Evolutionary conservation across 2,113 vertebrate genomes (phyloP), one percentile per base, ranked within the genome.

Genomic region (Ochotona princeps): DNA sequence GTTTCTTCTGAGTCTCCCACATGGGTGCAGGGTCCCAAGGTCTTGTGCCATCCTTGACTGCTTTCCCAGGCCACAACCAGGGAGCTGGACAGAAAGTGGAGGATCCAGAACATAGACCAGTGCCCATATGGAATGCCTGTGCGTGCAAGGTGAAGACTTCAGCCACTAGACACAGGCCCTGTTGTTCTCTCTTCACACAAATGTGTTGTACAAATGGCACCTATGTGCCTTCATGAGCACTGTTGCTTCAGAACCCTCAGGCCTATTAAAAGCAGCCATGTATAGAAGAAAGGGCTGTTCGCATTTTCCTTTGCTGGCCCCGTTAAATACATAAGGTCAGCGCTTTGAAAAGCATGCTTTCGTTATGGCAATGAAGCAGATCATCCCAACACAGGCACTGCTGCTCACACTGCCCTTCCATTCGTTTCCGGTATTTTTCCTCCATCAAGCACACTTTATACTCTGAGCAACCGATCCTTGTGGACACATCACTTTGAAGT

Each of bases 391-490:
- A 23, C 0, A 2, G 13, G 13, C 47, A 35, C 35, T 26, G 21
- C 61, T 60, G 2, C 38, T 61, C 72, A 66, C n/a, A 88, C 47
- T 60, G 70, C 32, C 38, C 66, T 67, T 85, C 47, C 35, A 51
- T 60, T 85, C 44, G 30, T 30, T 70, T 21, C 26, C 23, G 66
- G 30, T 47, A 49, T 13, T 54, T 23, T 30, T 12, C 3, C 25
- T 25, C 28, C 12, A 1, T 76, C 51, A 60, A 85, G 79, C n/a
- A 78, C 47, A 74, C 78, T 92, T 92, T 79, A 89, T 66, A 94
- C 35, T 75, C 30, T 80, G 61, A 74, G 67, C 74, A 95, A 93
- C 9, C 91, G 78, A 94, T 25, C 25, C 70, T 73, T 90, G 49
- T 20, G 74, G 74, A 85, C 12, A 88, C 92, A 83, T 1, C 20